These are phyloP conservation scores for Tetrapedia diversipes DNA, from an alignment of 2,888 invertebrate species.

Conservation along the genomic window DNA sequence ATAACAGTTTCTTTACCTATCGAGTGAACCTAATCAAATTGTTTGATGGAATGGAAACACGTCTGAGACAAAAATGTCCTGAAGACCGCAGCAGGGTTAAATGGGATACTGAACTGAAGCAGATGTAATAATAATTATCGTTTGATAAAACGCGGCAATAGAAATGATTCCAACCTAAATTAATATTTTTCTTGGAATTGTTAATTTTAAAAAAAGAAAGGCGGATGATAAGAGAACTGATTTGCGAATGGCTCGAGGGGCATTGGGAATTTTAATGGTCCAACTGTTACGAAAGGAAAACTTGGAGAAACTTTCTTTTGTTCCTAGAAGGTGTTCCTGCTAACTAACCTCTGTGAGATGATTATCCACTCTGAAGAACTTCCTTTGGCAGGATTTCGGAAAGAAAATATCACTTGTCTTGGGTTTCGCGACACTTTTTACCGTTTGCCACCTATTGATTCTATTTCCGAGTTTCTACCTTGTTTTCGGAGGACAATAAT, in stretches of 20 bases:
- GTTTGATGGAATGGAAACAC: too few species aligned
- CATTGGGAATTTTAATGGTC: constrained; percentile 7
- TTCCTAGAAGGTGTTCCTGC: not conserved
- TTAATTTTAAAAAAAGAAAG: too few species aligned
- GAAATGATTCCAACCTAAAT: too few species aligned
- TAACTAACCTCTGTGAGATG: constrained; percentile 6
- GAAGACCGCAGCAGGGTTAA: too few species aligned
- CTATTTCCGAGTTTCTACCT: not conserved
- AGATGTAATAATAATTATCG: too few species aligned
- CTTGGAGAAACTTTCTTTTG: not conserved
- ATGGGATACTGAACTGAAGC: too few species aligned
- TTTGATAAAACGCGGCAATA: too few species aligned
- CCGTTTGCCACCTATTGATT: not conserved
- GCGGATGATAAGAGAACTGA: not conserved
- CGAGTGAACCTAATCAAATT: too few species aligned
- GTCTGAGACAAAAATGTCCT: too few species aligned
- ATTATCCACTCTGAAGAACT: not conserved
- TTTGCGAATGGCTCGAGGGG: not conserved
- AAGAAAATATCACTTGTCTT: not conserved
- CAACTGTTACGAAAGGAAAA: not conserved
- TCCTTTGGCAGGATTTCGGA: not conserved
- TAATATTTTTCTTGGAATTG: too few species aligned
- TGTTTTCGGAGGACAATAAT: not conserved
- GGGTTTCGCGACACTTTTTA: not conserved
- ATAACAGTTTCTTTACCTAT: too few species aligned